Evolutionary conservation across 2,888 invertebrate genomes (phyloP), one percentile per base, ranked within the genome.

Genomic region (Cephus spinipes): DNA sequence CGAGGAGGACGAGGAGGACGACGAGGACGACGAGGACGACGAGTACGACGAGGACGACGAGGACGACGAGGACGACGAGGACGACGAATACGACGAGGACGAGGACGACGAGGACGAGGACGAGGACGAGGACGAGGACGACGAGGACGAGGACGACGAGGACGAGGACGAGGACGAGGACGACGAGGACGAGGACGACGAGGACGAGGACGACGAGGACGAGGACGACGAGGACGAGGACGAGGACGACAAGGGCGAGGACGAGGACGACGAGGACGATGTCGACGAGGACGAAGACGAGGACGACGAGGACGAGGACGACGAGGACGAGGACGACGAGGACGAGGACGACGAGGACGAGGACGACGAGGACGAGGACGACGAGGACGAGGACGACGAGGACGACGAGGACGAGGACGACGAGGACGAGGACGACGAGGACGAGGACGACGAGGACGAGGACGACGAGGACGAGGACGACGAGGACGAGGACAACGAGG

Each of bases 21-120:
- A 33, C 73, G 74, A 74, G 74, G 71, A 68, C n/a, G 69, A 73
- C 75, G 75, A 75, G 75, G 69, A 76, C n/a, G n/a, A n/a, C n/a
- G n/a, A n/a, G n/a, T n/a, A n/a, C n/a, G n/a, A n/a, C n/a, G n/a
- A n/a, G n/a, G n/a, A n/a, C n/a, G n/a, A n/a, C n/a, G n/a, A n/a
- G n/a, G n/a, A n/a, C n/a, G n/a, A n/a, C n/a, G n/a, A n/a, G n/a
- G n/a, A n/a, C n/a, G n/a, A n/a, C n/a, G n/a, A n/a, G n/a, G n/a
- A n/a, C n/a, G n/a, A n/a, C n/a, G n/a, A n/a, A n/a, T n/a, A n/a
- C n/a, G n/a, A n/a, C n/a, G n/a, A n/a, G n/a, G n/a, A n/a, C n/a
- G n/a, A n/a, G n/a, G n/a, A n/a, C n/a, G n/a, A n/a, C n/a, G n/a
- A 23, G 68, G 68, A 68, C 68, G 68, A 68, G 12, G 68, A 68